Evolutionary conservation across 1,140 invertebrate genomes (phyloP), one percentile per base, ranked within the genome.

Genomic region (Drosophila rufa): DNA sequence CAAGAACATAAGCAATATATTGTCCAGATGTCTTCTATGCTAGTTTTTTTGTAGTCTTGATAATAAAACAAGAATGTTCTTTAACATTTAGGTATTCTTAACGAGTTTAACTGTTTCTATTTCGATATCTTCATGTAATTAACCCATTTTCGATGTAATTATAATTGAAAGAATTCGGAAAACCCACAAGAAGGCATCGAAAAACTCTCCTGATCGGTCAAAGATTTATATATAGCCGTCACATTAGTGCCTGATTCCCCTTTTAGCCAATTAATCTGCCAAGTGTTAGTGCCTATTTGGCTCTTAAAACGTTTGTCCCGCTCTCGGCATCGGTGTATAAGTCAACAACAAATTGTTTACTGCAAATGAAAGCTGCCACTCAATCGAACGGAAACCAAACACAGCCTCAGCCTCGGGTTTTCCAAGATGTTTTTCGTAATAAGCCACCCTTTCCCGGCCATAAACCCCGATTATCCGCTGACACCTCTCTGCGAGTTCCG

Each of bases 1-100:
- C 27, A 27, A 33, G 27, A 30, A 64, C 36, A n/a, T 42, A 12
- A 25, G 55, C 50, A 57, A 42, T 30, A 38, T 19, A 8, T 64
- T 57, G 25, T 60, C 30, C 57, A 11, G 4, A 33, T 17, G 62
- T 40, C n/a, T 33, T 27, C 27, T 43, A n/a, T n/a, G 53, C 55
- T 64, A 59, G 55, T 59, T 64, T 60, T 59, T 64, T 57, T 43
- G 17, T 27, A 59, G 53, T n/a, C 3, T 43, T 27, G 38, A 62
- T 45, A 62, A 65, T 65, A 61, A 65, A 61, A 58, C 22, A 17
- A 14, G 19, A 64, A 42, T 27, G 60, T 55, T 27, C 4, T 15
- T 5, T 38, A 38, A 55, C 33, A 55, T 38, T 55, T 38, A 55
- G 51, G 33, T 22, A 55, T 9, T 22, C 47, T 14, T 7, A 47